A percentile compares a stretch with the other conserved stretches of the same genome.
Evolutionary conservation across 2,113 vertebrate species (phyloP).

Genomic region (Plotosus lineatus): DNA sequence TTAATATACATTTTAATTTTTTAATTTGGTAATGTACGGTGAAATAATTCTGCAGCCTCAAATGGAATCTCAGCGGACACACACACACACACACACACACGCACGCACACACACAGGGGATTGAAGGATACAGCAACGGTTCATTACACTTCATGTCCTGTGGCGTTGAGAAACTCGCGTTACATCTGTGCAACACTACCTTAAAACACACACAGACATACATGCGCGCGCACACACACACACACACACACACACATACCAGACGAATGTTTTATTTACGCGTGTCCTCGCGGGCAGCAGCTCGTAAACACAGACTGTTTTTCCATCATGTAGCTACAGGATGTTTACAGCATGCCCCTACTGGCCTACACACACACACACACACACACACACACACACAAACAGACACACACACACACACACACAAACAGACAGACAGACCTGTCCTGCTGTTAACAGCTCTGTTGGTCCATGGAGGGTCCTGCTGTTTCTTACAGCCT

Average conservation of each 20-base stretch:
- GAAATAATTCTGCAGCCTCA: conserved; percentile 14
- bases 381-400: conserved; percentile 32
- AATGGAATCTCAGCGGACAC: not conserved
- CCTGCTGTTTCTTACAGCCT: conserved; percentile 21
- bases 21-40: conserved; percentile 23
- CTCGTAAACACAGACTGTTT: conserved; percentile 34
- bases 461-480: conserved; percentile 12
- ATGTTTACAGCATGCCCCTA: conserved; percentile 32
- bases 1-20: conserved; percentile 1
- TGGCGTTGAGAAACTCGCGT: conserved; percentile 10
- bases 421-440: not conserved
- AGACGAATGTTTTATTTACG: conserved; percentile 27
- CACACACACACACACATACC: conserved; percentile 17
- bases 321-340: conserved; percentile 43
- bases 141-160: conserved; percentile 41
- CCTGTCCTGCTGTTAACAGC: conserved; percentile 31
- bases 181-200: conserved; percentile 7
- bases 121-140: conserved; percentile 6
- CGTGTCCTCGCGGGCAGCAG: not conserved
- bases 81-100: conserved; percentile 12
- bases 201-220: conserved; percentile 16
- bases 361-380: conserved; percentile 27
- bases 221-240: conserved; percentile 26
- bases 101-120: not conserved
- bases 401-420: conserved; percentile 11